Evolutionary conservation across 2,113 vertebrate species (phyloP), one percentile per base, ranked within the genome.

Genomic region (Hemiprocne comata): DNA sequence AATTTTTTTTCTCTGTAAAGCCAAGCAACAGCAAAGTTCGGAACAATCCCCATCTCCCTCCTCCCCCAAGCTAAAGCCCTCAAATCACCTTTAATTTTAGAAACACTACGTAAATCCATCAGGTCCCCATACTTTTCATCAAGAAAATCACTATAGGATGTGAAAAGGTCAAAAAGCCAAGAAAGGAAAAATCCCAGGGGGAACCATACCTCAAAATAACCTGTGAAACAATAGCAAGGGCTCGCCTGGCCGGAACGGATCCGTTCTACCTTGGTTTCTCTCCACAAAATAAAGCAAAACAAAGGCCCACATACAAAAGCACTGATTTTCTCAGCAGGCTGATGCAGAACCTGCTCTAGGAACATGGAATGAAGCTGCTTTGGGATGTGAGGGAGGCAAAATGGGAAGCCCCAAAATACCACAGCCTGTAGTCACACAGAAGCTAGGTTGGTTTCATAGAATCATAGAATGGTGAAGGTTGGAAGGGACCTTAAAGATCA

Each of bases 131-230:
- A 21, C 4, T 34, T 64, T 29, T 65, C 54, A 76, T 89, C 83
- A 76, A 73, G 84, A 74, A 54, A 74, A 89, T 72, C 77, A 38
- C 90, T 60, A 13, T 74, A 87, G 96, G 77, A 89, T 46, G 70
- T n/a, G 9, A 71, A 94, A 96, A 94, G 93, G 95, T 92, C 89
- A 96, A 51, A 85, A 75, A 89, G 26, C 44, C 62, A 60, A 26
- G 21, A 66, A 87, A 57, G 74, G 71, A 91, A 82, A 85, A 82
- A 53, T 29, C 90, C 50, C 66, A 67, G n/a, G 90, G 92, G 87
- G 85, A 91, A 26, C n/a, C 21, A 18, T 36, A 74, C 85, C 90
- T 91, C 78, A 89, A 89, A 96, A 96, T 96, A 97, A 93, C 80
- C 74, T 38, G 33, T 3, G 51, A 46, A 82, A 94, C 95, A 95